Percentiles rank a stretch among this genome's conserved stretches.
Evolutionary conservation across 92 coral and sea anemone genomes (phyloP).

Genomic region (Umimayanthus chanpuru): DNA sequence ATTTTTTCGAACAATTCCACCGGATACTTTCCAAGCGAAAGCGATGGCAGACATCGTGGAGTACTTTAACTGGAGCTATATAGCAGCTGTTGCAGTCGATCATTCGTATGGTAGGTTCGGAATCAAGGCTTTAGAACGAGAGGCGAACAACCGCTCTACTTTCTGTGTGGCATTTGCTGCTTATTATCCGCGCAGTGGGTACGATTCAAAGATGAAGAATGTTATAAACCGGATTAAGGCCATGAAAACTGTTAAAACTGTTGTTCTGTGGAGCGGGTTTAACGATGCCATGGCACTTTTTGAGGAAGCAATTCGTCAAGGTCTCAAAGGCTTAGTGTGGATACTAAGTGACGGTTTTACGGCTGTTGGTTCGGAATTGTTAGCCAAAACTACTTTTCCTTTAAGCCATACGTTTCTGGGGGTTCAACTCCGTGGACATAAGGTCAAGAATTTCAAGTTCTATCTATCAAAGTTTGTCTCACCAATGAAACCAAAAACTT

Average conservation of each 20-base stretch:
- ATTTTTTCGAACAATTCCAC: constrained; percentile 66
- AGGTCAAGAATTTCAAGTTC: background rate
- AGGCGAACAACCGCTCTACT: constrained; percentile 45
- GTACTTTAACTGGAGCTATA: constrained; percentile 63
- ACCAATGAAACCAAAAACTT: background rate
- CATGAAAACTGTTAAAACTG: constrained; percentile 30
- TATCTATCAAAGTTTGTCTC: constrained; percentile 10
- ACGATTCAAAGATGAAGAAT: constrained; percentile 50
- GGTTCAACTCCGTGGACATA: constrained; percentile 30
- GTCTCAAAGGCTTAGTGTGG: constrained; percentile 58
- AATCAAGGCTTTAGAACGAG: constrained; percentile 53
- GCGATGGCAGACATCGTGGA: constrained; percentile 74
- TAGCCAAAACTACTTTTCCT: background rate
- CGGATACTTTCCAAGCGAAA: constrained; percentile 66
- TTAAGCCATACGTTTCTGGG: constrained; percentile 36
- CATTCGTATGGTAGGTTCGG: constrained; percentile 66
- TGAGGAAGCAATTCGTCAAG: constrained; percentile 46
- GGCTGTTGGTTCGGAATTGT: constrained; percentile 19
- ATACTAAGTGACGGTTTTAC: constrained; percentile 68
- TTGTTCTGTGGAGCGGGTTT: constrained; percentile 62
- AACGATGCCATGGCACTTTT: constrained; percentile 52
- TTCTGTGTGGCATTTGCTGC: constrained; percentile 46
- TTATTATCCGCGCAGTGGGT: constrained; percentile 57
- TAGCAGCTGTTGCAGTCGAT: constrained; percentile 58
- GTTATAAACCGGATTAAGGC: constrained; percentile 50